Evolutionary conservation across 2,888 invertebrate species (phyloP), one percentile per base, ranked within the genome.

Genomic region (Sphaeridia pumilis): DNA sequence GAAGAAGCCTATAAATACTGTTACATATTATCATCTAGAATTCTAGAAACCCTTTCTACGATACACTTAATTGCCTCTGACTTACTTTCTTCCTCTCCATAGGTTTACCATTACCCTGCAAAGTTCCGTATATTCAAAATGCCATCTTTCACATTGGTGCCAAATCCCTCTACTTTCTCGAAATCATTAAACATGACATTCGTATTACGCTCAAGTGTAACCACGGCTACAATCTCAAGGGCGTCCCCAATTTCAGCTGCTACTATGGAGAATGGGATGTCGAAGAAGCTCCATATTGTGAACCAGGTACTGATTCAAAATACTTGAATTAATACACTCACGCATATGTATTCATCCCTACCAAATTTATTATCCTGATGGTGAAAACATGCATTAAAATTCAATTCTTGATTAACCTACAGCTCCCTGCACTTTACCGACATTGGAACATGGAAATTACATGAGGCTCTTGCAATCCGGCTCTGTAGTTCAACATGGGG

Each of bases 211-310:
- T 87, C 67, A 79, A 81, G 38, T 89, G 88, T 68, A 76, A 79
- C 67, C 78, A 79, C 58, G 87, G 87, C 64, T 85, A 71, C 67
- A 69, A 69, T 44, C 66, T 73, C 2, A 69, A 70, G 56, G 87
- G 87, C 1, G 78, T 83, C 0, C 79, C 79, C 2, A 81, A 82
- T 63, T 71, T 87, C 28, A 76, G 81, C 27, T 87, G 87, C 67
- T 83, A 82, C 76, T 80, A 83, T 58, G 87, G 87, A 2, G 83
- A 85, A 65, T 87, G 87, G 87, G 82, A 84, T 0, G 82, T 81
- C 0, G 78, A 80, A 10, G 78, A 78, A 46, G 77, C 82, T 70
- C 86, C 87, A 0, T 83, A 84, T 67, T 87, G 87, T 69, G 78
- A 80, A 4, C 80, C 86, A 67, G 80, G 82, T 82, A 71, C n/a